Percentiles rank a stretch among this genome's conserved stretches.
Conservation (phyloP, 2,113 vertebrate genomes). For the Geothlypis trichas region DNA sequence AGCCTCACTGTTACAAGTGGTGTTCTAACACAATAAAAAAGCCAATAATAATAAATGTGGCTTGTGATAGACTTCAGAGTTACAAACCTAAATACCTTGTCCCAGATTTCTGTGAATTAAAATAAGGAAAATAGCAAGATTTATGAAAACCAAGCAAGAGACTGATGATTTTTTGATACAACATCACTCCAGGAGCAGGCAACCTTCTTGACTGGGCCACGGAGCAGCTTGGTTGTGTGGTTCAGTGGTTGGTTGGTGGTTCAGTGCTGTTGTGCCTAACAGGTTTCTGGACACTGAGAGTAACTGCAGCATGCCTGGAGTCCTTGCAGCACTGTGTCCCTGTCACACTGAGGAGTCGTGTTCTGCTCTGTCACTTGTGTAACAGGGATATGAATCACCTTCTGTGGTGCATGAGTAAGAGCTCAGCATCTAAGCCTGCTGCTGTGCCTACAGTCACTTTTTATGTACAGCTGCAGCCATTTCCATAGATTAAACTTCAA, state of each 20-base stretch:
- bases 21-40: neutral
- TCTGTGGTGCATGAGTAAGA: neutral
- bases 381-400: neutral
- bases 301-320: neutral
- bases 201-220: neutral
- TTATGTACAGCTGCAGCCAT: constrained; percentile 1
- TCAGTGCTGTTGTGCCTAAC: neutral
- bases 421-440: neutral
- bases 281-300: neutral
- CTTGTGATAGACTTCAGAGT: neutral
- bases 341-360: neutral
- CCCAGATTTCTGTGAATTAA: neutral
- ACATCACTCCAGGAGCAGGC: neutral
- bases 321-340: neutral
- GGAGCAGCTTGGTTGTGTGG: neutral
- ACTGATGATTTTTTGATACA: neutral
- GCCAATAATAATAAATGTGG: neutral
- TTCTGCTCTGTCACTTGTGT: neutral
- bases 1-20: neutral
- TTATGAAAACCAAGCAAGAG: neutral
- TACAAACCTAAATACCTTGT: neutral
- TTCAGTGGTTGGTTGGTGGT: neutral
- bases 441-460: neutral
- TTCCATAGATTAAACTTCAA: neutral
- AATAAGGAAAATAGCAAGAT: neutral